Evolutionary conservation across 2,797 vertebrate genomes (phyloP).

Genomic region (Nyctibius grandis): DNA sequence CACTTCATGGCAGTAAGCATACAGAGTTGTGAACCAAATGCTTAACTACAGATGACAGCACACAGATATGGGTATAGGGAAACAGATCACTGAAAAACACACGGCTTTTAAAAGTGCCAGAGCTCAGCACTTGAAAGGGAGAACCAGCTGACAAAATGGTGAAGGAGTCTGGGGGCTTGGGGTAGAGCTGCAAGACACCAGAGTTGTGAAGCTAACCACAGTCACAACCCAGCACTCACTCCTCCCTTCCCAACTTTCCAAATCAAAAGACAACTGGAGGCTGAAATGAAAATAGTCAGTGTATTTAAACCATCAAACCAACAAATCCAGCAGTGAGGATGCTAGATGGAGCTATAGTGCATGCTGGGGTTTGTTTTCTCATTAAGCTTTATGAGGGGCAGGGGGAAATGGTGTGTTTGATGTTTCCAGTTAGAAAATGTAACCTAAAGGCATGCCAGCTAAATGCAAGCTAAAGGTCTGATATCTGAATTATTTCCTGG

Average conservation of each 20-base stretch:
- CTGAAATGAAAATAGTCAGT: background rate
- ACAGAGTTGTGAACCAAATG: background rate
- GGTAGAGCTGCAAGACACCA: background rate
- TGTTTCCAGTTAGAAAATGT: background rate
- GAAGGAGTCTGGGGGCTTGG: background rate
- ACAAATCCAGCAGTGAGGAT: background rate
- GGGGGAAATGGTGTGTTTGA: background rate
- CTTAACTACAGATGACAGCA: background rate
- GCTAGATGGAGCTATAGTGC: background rate
- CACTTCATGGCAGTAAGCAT: background rate
- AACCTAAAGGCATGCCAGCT: background rate
- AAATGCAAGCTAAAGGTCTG: background rate
- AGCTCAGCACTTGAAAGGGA: background rate
- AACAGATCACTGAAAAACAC: background rate
- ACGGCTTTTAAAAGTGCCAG: background rate
- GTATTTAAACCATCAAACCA: background rate
- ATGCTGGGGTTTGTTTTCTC: background rate
- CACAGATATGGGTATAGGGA: background rate
- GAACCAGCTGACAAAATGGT: background rate
- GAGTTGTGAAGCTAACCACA: background rate
- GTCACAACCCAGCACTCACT: background rate
- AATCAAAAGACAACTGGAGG: background rate
- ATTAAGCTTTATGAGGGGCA: background rate
- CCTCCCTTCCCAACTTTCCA: background rate
- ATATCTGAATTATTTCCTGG: background rate